Evolutionary conservation across 2,113 vertebrate genomes (phyloP), one percentile per base, ranked within the genome.

Genomic region (Lophius piscatorius): DNA sequence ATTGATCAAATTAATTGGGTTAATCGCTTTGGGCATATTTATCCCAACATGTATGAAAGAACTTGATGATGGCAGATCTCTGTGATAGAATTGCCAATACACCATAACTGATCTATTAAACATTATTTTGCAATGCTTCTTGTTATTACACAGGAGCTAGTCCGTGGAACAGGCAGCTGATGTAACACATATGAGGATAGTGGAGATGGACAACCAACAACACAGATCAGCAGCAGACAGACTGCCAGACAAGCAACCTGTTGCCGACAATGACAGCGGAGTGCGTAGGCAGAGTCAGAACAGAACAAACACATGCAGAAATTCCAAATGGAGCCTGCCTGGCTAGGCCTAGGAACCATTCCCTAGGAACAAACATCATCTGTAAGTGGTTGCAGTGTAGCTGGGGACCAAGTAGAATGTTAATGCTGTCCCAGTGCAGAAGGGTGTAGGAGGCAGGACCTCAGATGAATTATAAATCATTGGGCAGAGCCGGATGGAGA

Each of bases 381-480:
- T 51, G 74, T 71, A 84, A 66, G 62, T 70, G 82, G 73, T 62
- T 80, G 81, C 73, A 80, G 85, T 60, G 67, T 81, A 84, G 86
- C 78, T 69, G 74, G 80, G 82, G 81, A 89, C 85, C 74, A 85
- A 88, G 87, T 78, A 81, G 87, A 90, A 89, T 90, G 83, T 80
- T 87, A 89, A 90, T 87, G 79, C 63, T 84, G 84, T 75, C 78
- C 85, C 87, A 80, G 81, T 89, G 87, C 88, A 88, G 85, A 84
- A 70, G 79, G 72, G 78, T 76, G 73, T 74, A 77, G 81, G 63
- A 81, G 72, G 83, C 76, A 85, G 81, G 76, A 87, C 88, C 81
- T 87, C 76, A 80, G 83, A 90, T 91, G 83, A 92, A 92, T 92
- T 88, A 91, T 91, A 91, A 85, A 91, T 92, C 82, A 90, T 71